These are phyloP conservation scores for Rhinichthys osculus DNA, from an alignment of 2,797 vertebrate species.

Conservation along the genomic window DNA sequence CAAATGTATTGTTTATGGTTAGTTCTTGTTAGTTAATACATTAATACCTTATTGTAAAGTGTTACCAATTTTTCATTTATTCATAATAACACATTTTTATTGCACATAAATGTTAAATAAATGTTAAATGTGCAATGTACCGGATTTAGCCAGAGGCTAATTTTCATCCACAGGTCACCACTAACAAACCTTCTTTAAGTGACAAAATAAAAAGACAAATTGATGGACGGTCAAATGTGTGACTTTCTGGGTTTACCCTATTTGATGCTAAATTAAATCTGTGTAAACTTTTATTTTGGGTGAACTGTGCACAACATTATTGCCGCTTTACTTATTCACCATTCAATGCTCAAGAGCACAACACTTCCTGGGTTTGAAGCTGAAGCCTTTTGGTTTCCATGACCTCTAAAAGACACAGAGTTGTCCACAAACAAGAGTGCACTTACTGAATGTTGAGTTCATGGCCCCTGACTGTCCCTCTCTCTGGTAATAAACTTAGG, in stretches of 20 bases:
- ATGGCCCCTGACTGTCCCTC: constrained; percentile 82
- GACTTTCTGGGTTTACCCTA: not conserved
- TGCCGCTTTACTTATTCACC: too few relatives aligned
- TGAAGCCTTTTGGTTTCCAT: not conserved
- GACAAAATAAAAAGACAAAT: too few relatives aligned
- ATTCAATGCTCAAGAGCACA: not conserved
- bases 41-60: too few relatives aligned
- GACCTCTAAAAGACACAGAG: not conserved
- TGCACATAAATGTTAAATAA: too few relatives aligned
- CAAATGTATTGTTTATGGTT: too few relatives aligned
- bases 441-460: constrained; percentile 90
- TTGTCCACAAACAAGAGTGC: not conserved
- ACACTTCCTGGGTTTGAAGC: not conserved
- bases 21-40: too few relatives aligned
- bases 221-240: not conserved
- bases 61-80: not conserved
- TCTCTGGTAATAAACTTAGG: constrained; percentile 79
- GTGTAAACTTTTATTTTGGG: too few relatives aligned
- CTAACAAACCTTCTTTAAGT: too few relatives aligned
- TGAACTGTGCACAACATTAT: too few relatives aligned
- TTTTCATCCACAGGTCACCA: too few relatives aligned
- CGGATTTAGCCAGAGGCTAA: too few relatives aligned
- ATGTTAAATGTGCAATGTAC: too few relatives aligned
- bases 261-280: not conserved
- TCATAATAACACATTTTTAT: not conserved